Evolutionary conservation across 2,888 invertebrate genomes (phyloP), one percentile per base, ranked within the genome.

Genomic region (Meliscaeva auricollis): DNA sequence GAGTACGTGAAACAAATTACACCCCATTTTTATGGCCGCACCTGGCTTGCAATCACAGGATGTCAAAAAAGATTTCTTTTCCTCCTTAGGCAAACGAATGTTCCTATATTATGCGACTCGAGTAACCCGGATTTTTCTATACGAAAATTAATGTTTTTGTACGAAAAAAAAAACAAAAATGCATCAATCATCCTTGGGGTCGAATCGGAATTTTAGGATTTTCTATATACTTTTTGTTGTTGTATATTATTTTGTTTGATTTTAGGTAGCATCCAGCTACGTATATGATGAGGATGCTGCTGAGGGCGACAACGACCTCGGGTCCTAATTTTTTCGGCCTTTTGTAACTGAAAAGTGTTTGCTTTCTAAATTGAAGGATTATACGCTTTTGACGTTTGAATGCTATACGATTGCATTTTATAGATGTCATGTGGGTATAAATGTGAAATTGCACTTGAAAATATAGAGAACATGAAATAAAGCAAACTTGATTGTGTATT

Each of bases 301-400:
- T 9, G 68, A 85, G 76, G 81, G 81, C 62, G 72, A 76, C 68
- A 80, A 20, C n/a, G 60, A 72, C 72, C 70, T 85, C n/a, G 54
- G 69, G 30, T 69, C 44, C 68, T 81, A 73, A 85, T 81, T 85
- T 81, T 48, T 60, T 76, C 76, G 60, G 85, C 26, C 80, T 70
- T 84, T 81, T 76, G 68, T 66, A 58, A 69, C 64, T 32, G 60
- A 73, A 80, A 85, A 75, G 62, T 85, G 77, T 81, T 85, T 85
- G 76, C 81, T 77, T 85, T 85, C 44, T 41, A 80, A 85, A 85
- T 85, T 81, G 76, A 73, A 69, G 82, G 82, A 87, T 87, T 87
- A 87, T 82, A 87, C 87, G 87, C 82, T 87, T 87, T 77, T 82
- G 77, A 78, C 76, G 69, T 87, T 78, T 74, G 70, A 70, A 77